Base-by-base conservation (phyloP, 2,113 vertebrate genomes). In the Panurus biarmicus region DNA sequence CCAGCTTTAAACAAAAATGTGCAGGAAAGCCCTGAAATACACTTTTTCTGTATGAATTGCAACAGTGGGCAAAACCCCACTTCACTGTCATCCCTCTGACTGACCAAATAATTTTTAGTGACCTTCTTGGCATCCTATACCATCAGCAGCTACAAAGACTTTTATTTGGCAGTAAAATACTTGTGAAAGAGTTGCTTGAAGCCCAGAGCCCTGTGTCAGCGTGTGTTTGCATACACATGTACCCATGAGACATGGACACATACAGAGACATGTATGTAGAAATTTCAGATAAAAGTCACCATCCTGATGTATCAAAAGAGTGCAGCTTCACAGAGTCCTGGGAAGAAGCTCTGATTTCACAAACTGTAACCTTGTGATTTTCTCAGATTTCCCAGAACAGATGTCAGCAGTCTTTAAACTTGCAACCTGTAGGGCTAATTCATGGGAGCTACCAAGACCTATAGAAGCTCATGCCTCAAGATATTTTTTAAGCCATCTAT, bases 401-500 rank as follows among this genome's bases (percentile, higher is more conserved):
- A 36, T 42, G 24, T 45, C 67, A 24, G 5, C 26, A 9, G 48
- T 67, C 47, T 26, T 85, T 81, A 76, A 58, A 44, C 48, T 85
- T 8, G 0, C 45, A 72, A 72, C 56, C 29, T n/a, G 1, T 66
- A 69, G 50, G 16, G 35, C 51, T 58, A n/a, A 70, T 56, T 61
- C 36, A 4, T 54, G 28, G n/a, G 25, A 14, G 25, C 28, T 69
- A 29, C 72, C 3, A 3, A 62, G 45, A 64, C 60, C 21, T 85
- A 1, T 44, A 86, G 58, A 67, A 73, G 88, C 25, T 86, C 77
- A 95, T 89, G 40, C 89, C 67, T 95, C 50, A 25, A 45, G 77
- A 33, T 91, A 31, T 11, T 50, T 79, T 90, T 90, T 35, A 85
- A 87, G 86, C 66, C 89, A 96, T 95, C 87, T 94, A 83, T 92